Evolutionary conservation across 2,797 vertebrate species (phyloP).

Genomic region (Micropoecilia bifurca): DNA sequence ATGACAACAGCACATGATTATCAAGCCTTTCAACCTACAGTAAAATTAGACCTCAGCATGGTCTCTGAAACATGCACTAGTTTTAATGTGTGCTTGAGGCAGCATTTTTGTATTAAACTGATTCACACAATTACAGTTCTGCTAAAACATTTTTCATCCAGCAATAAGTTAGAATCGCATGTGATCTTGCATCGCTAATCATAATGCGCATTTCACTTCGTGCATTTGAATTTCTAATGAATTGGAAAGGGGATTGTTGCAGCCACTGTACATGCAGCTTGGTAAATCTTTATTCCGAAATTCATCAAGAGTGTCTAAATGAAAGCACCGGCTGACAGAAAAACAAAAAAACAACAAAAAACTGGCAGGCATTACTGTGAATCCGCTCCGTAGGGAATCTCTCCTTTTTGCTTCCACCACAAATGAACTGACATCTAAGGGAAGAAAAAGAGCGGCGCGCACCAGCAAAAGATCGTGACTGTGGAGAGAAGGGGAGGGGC

Average conservation of each 20-base stretch:
- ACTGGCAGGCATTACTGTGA: constrained; percentile 76
- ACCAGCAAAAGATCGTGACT: constrained; percentile 65
- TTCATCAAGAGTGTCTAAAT: constrained; percentile 67
- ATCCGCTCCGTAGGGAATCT: constrained; percentile 72
- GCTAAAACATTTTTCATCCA: constrained; percentile 10
- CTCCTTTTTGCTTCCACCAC: constrained; percentile 67
- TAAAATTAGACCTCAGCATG: constrained; percentile 29
- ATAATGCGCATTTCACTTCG: constrained; percentile 2
- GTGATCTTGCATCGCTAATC: constrained; percentile 17
- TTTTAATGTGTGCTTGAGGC: background rate
- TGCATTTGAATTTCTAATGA: constrained; percentile 31
- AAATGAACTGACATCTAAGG: constrained; percentile 78
- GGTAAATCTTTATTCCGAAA: constrained; percentile 62
- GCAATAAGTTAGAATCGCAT: constrained; percentile 23
- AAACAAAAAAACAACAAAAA: constrained; percentile 21
- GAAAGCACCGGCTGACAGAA: constrained; percentile 74
- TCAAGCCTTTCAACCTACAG: constrained; percentile 17
- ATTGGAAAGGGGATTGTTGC: constrained; percentile 27
- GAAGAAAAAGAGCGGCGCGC: constrained; percentile 68
- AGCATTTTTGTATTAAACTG: background rate
- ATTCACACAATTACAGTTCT: background rate
- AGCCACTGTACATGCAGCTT: constrained; percentile 30
- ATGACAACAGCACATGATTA: constrained; percentile 13
- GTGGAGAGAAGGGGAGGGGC: constrained; percentile 27
- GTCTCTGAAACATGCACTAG: background rate